Base-by-base conservation (phyloP, 1,140 invertebrate genomes). In the Bombus haemorrhoidalis region DNA sequence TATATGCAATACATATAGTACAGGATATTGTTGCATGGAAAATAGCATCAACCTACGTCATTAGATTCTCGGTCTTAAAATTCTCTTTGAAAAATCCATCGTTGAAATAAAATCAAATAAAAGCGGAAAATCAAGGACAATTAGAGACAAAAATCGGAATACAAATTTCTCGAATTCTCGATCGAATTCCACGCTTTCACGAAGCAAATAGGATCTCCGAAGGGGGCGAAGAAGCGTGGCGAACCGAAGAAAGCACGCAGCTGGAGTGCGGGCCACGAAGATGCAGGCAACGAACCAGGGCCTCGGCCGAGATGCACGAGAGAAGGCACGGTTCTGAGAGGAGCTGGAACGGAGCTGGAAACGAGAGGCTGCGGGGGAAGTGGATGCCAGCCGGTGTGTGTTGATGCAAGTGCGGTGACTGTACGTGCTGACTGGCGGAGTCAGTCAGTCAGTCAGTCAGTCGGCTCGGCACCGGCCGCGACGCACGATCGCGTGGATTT, bases 371-470 rank as follows among this genome's bases (percentile, higher is more conserved):
- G 84, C 83, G 89, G 89, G 88, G 89, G 87, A 80, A 73, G 78
- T 77, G 81, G 86, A 80, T 89, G 78, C 59, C 80, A 83, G 78
- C n/a, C 82, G 64, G 86, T 64, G 87, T 89, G 86, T 90, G 86
- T 91, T 91, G 90, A 91, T 90, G 91, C 88, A 86, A 91, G 89
- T 86, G 86, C 86, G 88, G 91, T 89, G 90, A 91, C 87, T 88
- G 87, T 90, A 86, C 86, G 83, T 81, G 85, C 81, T 85, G 85
- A 90, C 80, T 87, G 86, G 64, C 68, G 89, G 85, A 93, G 89
- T 90, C 88, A 90, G 91, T 91, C 87, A 92, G 91, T 92, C 89
- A 92, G 90, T 90, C 92, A 93, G 92, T 93, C 91, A 93, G 92
- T 93, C 92, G 91, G 91, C 86, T 92, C 90, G 92, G 89, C 87